Evolutionary conservation across 2,888 invertebrate genomes (phyloP).

Genomic region (Atrina japonica): DNA sequence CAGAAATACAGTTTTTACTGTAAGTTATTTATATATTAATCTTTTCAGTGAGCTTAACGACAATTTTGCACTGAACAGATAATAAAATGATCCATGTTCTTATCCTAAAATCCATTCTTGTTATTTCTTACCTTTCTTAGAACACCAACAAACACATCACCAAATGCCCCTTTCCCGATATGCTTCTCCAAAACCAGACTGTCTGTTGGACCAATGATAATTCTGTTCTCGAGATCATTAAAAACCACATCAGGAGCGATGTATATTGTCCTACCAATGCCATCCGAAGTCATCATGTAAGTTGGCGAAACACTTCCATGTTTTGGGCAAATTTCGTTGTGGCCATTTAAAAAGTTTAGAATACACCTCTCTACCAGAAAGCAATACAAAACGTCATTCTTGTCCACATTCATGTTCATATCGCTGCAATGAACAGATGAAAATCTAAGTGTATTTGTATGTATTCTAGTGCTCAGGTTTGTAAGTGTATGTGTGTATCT

Average conservation of each 20-base stretch:
- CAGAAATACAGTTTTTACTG: too few species aligned
- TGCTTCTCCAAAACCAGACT: conserved; percentile 86
- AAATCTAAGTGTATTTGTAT: too few species aligned
- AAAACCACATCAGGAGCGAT: conserved; percentile 98
- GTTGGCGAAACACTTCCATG: conserved; percentile 87
- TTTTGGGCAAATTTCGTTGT: conserved; percentile 88
- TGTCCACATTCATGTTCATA: neutral
- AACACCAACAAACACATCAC: conserved; percentile 89
- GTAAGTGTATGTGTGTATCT: too few species aligned
- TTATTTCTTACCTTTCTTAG: conserved; percentile 70
- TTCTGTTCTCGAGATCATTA: conserved; percentile 91
- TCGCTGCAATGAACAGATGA: too few species aligned
- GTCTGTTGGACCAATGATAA: conserved; percentile 87
- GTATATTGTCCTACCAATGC: conserved; percentile 83
- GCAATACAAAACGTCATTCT: conserved; percentile 47
- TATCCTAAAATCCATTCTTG: too few species aligned
- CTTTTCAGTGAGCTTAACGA: too few species aligned
- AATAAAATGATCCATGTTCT: too few species aligned
- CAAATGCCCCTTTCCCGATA: conserved; percentile 98
- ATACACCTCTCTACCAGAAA: conserved; percentile 95
- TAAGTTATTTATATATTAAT: too few species aligned
- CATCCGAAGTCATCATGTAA: conserved; percentile 66
- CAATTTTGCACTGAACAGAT: too few species aligned
- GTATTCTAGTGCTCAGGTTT: too few species aligned
- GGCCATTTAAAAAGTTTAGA: conserved; percentile 89